These are phyloP conservation scores for Merops nubicus DNA, from an alignment of 2,113 vertebrate genomes.

Conservation along the genomic window DNA sequence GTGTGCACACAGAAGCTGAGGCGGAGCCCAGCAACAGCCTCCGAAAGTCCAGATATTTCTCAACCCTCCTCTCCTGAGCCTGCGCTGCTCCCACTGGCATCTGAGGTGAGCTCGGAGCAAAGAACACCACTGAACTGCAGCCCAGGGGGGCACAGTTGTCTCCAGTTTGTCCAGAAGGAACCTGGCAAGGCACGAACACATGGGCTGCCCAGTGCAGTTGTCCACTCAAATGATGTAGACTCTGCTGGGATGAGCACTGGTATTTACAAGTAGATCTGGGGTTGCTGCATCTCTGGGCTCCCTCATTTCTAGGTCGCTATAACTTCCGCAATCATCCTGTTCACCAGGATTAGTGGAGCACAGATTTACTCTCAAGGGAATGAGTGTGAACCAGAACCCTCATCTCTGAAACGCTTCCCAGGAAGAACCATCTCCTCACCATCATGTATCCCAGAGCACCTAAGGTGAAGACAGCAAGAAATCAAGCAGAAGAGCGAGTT, in stretches of 20 bases:
- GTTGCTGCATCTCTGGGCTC: not conserved
- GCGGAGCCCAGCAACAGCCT: accelerated
- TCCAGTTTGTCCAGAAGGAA: not conserved
- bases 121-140: not conserved
- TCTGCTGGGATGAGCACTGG: not conserved
- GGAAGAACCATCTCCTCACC: constrained; percentile 38
- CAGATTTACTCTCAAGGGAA: constrained; percentile 43
- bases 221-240: not conserved
- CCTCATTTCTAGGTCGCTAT: not conserved
- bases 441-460: constrained; percentile 29
- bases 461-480: not conserved
- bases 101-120: not conserved
- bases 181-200: accelerated
- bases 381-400: not conserved
- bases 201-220: not conserved
- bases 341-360: constrained; percentile 40
- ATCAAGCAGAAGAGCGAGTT: not conserved
- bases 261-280: not conserved
- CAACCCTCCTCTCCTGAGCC: not conserved
- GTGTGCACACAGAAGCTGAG: not conserved
- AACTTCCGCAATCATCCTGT: not conserved
- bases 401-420: not conserved
- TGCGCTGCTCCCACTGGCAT: not conserved
- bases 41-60: not conserved
- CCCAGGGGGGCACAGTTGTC: not conserved